Evolutionary conservation across 2,888 invertebrate genomes (phyloP).

Genomic region (Isotomurus palustris): DNA sequence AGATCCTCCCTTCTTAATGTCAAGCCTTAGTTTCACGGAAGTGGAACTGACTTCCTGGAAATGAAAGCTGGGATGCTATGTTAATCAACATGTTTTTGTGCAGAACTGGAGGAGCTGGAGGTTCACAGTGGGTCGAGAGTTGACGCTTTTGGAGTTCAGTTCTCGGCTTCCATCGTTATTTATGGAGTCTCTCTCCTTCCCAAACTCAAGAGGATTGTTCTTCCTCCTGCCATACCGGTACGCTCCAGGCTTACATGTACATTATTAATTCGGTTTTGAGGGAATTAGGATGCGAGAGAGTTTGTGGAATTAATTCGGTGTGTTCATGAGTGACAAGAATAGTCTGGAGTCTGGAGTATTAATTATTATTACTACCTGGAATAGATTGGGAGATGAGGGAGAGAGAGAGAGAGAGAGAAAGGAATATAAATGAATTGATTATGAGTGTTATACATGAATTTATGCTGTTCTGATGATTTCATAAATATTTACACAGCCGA

Average conservation of each 20-base stretch:
- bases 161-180: constrained; percentile 31
- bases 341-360: no score
- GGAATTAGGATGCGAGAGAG: background rate
- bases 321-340: no score
- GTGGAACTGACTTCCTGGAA: no score
- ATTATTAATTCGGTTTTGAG: background rate
- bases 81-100: background rate
- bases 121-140: constrained; percentile 21
- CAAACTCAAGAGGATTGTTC: constrained; percentile 20
- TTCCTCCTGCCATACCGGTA: constrained; percentile 36
- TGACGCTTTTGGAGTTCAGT: constrained; percentile 25
- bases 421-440: background rate
- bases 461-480: background rate
- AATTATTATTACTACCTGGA: background rate
- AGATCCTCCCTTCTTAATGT: no score
- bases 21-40: no score
- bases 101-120: constrained; percentile 26
- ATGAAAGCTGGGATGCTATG: no score
- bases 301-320: no score
- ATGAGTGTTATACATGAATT: background rate
- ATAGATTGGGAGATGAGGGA: no score
- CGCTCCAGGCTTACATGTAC: background rate
- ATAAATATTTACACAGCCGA: constrained; percentile 16
- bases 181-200: constrained; percentile 29
- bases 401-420: background rate